Conservation (phyloP, 2,797 vertebrate genomes). For the Hephaestus fuliginosus region DNA sequence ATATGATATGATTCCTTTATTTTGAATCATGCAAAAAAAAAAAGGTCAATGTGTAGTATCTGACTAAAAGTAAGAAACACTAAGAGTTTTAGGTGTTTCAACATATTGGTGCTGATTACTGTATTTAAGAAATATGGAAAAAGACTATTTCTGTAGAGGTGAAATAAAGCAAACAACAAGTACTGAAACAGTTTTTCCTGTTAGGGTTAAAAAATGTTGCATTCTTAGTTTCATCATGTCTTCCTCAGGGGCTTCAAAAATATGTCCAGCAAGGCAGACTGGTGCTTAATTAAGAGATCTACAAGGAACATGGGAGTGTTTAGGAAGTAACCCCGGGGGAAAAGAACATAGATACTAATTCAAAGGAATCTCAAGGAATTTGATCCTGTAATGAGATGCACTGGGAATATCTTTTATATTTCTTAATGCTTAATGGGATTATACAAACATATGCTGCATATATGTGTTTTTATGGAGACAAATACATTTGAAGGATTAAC, state of each 20-base stretch:
- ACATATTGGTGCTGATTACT: background rate
- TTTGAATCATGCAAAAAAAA: background rate
- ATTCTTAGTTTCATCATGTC: background rate
- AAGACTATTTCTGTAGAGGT: background rate
- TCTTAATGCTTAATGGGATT: background rate
- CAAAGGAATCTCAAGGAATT: slow-evolving; percentile 24
- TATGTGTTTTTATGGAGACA: background rate
- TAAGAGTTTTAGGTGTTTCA: background rate
- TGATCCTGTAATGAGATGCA: slow-evolving; percentile 27
- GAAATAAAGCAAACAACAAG: background rate
- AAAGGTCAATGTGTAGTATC: background rate
- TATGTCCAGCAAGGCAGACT: background rate
- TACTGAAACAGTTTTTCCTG: background rate
- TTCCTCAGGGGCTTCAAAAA: slow-evolving; percentile 6
- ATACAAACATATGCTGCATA: slow-evolving; percentile 2
- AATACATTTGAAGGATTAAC: background rate
- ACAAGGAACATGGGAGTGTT: slow-evolving; percentile 9
- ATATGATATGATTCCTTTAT: background rate
- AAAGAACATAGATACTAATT: slow-evolving; percentile 15
- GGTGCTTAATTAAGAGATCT: slow-evolving; percentile 44
- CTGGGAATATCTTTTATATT: slow-evolving; percentile 16
- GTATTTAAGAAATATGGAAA: background rate
- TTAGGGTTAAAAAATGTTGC: background rate
- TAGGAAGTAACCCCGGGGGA: slow-evolving; percentile 16
- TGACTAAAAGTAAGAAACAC: background rate